Conservation (phyloP, 1,140 invertebrate species). For the Procambarus virginalis region DNA sequence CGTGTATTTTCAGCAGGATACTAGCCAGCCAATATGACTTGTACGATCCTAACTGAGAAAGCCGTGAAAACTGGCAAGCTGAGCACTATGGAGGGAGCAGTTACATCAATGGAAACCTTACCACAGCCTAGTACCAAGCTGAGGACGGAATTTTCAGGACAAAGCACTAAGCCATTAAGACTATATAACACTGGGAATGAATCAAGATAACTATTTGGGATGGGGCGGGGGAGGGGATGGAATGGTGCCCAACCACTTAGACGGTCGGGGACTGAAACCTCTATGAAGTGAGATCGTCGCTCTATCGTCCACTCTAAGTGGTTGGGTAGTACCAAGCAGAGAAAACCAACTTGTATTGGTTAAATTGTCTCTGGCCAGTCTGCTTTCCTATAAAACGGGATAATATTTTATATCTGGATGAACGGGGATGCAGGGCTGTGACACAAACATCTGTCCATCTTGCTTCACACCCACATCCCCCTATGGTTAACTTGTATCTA, state of each 20-base stretch:
- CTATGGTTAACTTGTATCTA: not conserved
- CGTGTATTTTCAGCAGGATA: not conserved
- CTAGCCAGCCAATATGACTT: too few species aligned
- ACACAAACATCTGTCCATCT: not conserved
- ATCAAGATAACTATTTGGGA: not conserved
- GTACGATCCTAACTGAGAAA: not conserved
- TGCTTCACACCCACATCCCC: not conserved
- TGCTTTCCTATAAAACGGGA: not conserved
- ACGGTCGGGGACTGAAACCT: too few species aligned
- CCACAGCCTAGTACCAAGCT: too few species aligned
- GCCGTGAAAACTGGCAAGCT: not conserved
- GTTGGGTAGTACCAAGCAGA: not conserved
- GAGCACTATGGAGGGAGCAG: too few species aligned
- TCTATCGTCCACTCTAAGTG: too few species aligned
- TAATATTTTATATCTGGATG: not conserved
- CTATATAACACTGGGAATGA: too few species aligned
- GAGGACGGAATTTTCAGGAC: too few species aligned
- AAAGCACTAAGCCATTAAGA: too few species aligned
- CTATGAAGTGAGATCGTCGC: too few species aligned
- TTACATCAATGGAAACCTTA: too few species aligned
- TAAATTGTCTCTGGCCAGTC: not conserved
- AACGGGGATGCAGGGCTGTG: not conserved
- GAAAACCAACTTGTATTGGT: not conserved
- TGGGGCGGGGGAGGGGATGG: too few species aligned
- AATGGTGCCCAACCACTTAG: not conserved